Evolutionary conservation across 2,888 invertebrate species (phyloP).

Genomic region (Amphipoea lucens): DNA sequence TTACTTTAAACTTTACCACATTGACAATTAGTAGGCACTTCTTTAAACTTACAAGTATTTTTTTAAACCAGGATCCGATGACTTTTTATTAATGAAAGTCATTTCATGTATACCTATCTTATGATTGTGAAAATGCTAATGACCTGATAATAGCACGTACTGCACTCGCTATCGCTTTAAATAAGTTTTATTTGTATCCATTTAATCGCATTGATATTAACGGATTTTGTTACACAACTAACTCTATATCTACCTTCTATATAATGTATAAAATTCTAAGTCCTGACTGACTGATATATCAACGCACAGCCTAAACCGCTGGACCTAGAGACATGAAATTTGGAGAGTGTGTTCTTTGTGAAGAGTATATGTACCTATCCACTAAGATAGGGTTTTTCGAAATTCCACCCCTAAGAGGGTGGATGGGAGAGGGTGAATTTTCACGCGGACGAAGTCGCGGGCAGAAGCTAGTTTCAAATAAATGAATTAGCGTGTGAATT

Average conservation of each 20-base stretch:
- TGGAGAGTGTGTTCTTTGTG: too few relatives aligned
- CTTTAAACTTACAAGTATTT: too few relatives aligned
- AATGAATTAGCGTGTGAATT: neutral
- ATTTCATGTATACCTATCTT: neutral
- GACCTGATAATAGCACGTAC: neutral
- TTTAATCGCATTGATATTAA: conserved; percentile 1
- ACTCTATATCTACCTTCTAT: neutral
- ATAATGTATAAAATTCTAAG: too few relatives aligned
- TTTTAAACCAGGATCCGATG: neutral
- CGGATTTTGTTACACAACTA: conserved; percentile 6
- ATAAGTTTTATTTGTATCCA: conserved; percentile 19
- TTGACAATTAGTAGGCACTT: neutral
- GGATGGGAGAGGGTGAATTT: too few relatives aligned
- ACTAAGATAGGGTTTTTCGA: too few relatives aligned
- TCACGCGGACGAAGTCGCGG: too few relatives aligned
- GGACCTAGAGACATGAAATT: too few relatives aligned
- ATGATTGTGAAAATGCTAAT: conserved; percentile 2
- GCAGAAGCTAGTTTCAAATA: neutral
- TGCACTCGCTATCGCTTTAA: conserved; percentile 19
- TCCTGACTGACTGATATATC: too few relatives aligned
- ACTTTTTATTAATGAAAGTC: neutral
- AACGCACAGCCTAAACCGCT: too few relatives aligned
- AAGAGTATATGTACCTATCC: too few relatives aligned
- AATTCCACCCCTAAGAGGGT: too few relatives aligned
- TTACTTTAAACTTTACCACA: neutral